Percentiles rank a stretch among this genome's conserved stretches.
Evolutionary conservation across 2,797 vertebrate genomes (phyloP).

Genomic region (Etheostoma nigrum): DNA sequence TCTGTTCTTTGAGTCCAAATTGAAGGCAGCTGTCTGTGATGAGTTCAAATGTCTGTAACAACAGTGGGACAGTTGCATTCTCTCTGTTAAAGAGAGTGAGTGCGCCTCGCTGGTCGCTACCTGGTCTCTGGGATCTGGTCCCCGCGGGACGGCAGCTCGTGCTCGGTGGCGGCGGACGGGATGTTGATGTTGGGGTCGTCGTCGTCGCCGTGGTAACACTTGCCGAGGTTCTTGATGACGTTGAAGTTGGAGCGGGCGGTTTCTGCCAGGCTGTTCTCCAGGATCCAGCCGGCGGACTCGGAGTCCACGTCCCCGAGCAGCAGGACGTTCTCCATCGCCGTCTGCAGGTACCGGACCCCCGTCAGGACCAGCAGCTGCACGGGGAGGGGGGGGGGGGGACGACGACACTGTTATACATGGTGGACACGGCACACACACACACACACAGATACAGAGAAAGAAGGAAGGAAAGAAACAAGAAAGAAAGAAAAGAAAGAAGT

Average conservation of each 20-base stretch:
- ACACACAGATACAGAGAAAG: too few species aligned
- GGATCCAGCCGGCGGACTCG: constrained; percentile 90
- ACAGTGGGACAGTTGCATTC: too few species aligned
- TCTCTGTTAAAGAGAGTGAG: too few species aligned
- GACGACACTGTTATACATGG: too few species aligned
- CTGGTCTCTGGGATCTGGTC: constrained; percentile 63
- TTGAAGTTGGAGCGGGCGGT: constrained; percentile 88
- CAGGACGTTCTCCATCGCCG: constrained; percentile 90
- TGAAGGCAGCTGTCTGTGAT: too few species aligned
- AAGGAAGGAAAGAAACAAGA: too few species aligned
- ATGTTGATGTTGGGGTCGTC: constrained; percentile 87
- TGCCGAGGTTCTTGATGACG: constrained; percentile 91
- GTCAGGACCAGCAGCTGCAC: constrained; percentile 88
- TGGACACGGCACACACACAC: too few species aligned
- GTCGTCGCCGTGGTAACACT: constrained; percentile 85
- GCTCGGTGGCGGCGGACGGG: constrained; percentile 56
- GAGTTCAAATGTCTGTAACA: too few species aligned
- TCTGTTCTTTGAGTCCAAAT: too few species aligned
- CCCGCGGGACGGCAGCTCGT: constrained; percentile 64
- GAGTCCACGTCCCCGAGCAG: constrained; percentile 82
- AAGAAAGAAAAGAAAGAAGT: too few species aligned
- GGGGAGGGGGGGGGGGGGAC: too few species aligned
- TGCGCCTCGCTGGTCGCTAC: background rate
- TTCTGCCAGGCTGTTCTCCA: constrained; percentile 90
- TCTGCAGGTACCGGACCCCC: constrained; percentile 92